phyloP scores from a whole-genome alignment of 2,113 vertebrate genomes.

The Helogale parvula region DNA sequence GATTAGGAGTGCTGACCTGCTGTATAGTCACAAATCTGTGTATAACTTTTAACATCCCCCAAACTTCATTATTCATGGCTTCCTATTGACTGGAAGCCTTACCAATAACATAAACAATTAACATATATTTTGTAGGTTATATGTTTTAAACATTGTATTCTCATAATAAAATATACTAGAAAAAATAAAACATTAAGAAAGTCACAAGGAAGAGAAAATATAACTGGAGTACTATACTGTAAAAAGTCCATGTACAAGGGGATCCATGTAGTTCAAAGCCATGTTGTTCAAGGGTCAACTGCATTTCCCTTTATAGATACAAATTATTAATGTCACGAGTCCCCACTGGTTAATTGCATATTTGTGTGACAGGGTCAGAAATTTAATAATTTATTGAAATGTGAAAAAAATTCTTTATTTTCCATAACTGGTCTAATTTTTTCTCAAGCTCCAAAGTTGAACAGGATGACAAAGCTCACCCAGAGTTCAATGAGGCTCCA shows the following conservation, averaged over 20 bases:
- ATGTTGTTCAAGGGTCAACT: background rate
- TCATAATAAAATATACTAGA: background rate
- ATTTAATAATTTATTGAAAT: background rate
- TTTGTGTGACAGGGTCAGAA: background rate
- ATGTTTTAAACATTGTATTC: background rate
- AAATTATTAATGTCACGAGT: background rate
- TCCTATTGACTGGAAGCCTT: background rate
- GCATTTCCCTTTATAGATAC: background rate
- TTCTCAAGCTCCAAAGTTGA: background rate
- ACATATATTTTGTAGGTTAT: background rate
- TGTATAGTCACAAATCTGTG: background rate
- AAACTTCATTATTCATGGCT: background rate
- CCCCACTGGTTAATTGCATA: background rate
- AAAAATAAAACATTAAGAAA: background rate
- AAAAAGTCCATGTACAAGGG: background rate
- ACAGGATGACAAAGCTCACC: background rate
- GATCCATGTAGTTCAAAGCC: background rate
- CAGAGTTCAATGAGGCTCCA: background rate
- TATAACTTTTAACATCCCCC: background rate
- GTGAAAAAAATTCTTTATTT: conserved; percentile 34
- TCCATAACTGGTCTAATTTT: background rate
- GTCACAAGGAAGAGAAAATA: background rate
- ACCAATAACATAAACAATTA: background rate
- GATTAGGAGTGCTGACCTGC: background rate
- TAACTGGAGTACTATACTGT: background rate